These are phyloP conservation scores for Martes martes DNA, from an alignment of 2,113 vertebrate genomes.

Conservation along the genomic window DNA sequence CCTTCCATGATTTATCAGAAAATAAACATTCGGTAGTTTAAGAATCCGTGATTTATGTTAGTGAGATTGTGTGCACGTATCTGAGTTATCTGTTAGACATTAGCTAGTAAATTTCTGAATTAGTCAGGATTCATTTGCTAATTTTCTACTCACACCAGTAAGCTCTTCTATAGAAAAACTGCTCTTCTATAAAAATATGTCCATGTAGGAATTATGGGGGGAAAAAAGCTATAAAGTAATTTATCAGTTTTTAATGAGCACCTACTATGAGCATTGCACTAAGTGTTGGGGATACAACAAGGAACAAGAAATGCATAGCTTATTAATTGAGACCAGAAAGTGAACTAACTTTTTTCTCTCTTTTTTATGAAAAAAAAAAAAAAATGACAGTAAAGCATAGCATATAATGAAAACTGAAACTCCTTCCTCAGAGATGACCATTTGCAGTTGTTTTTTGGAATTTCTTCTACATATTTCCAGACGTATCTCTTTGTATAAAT, in stretches of 20 bases:
- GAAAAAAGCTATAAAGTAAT: not conserved
- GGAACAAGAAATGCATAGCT: not conserved
- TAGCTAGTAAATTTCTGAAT: not conserved
- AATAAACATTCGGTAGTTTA: not conserved
- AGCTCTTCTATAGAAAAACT: not conserved
- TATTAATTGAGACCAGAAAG: not conserved
- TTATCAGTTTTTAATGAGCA: not conserved
- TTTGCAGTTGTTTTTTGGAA: not conserved
- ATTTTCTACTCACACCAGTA: not conserved
- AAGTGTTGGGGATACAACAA: not conserved
- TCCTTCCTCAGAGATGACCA: not conserved
- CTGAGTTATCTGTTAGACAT: not conserved
- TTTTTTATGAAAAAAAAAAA: not conserved
- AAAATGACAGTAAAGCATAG: not conserved
- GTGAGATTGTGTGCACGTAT: not conserved
- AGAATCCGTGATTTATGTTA: not conserved
- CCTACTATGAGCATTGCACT: not conserved
- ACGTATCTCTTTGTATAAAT: not conserved
- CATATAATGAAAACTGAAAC: not conserved
- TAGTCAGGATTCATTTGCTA: not conserved
- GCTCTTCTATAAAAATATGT: constrained; percentile 5
- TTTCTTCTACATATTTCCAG: not conserved
- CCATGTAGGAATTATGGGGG: not conserved
- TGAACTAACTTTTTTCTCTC: not conserved
- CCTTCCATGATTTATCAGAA: not conserved